A percentile compares a stretch with the other conserved stretches of the same genome.
Evolutionary conservation across 1,140 invertebrate species (phyloP).

Genomic region (Camponotus vicinus): DNA sequence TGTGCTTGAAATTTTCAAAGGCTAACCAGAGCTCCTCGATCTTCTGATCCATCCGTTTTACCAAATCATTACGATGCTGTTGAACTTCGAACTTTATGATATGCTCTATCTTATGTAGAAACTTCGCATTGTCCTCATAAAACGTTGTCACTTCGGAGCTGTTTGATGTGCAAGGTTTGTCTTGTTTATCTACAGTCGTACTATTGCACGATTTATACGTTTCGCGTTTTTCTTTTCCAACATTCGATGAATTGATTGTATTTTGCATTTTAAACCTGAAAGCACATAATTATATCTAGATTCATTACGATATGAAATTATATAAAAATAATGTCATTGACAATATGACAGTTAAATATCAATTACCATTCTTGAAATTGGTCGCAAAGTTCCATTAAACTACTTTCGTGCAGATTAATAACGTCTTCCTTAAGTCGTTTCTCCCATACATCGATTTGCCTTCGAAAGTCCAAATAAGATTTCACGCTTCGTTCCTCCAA

Average conservation of each 20-base stretch:
- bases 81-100: conserved; percentile 58
- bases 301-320: not conserved
- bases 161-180: conserved; percentile 16
- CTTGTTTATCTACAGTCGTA: not conserved
- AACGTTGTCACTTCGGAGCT: not conserved
- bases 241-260: not conserved
- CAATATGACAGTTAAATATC: not conserved
- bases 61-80: conserved; percentile 47
- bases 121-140: conserved; percentile 25
- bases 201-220: not conserved
- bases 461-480: conserved; percentile 70
- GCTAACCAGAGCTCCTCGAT: conserved; percentile 61
- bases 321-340: not conserved
- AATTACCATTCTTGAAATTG: conserved; percentile 62
- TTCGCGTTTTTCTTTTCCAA: not conserved
- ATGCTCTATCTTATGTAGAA: conserved; percentile 56
- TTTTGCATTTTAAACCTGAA: conserved; percentile 36
- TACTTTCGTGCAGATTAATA: conserved; percentile 64
- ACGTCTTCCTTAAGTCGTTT: conserved; percentile 63
- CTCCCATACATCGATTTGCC: conserved; percentile 73
- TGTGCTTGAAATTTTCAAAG: conserved; percentile 67
- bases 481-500: conserved; percentile 69
- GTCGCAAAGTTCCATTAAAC: conserved; percentile 56
- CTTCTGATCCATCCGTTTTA: conserved; percentile 51
- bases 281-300: not conserved